These are phyloP conservation scores for Micromussa lordhowensis DNA, from an alignment of 92 coral and sea anemone genomes.

Conservation along the genomic window DNA sequence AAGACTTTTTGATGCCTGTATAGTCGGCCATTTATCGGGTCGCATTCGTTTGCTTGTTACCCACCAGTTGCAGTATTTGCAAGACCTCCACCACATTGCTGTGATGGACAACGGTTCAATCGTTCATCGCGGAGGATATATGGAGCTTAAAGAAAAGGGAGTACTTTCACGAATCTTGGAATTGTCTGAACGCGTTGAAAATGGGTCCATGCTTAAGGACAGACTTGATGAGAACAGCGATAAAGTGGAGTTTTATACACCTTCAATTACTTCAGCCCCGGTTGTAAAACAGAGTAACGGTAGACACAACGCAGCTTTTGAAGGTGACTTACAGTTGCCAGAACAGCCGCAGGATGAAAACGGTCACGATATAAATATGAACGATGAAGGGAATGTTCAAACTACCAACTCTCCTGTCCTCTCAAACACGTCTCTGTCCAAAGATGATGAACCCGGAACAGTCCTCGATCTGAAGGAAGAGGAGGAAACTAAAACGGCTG, in stretches of 20 bases:
- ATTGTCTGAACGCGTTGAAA: not conserved
- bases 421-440: not conserved
- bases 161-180: not conserved
- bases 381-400: not conserved
- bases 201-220: not conserved
- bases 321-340: not conserved
- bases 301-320: not conserved
- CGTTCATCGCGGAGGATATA: not conserved
- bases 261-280: not conserved
- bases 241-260: not conserved
- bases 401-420: not conserved
- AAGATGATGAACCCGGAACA: not conserved
- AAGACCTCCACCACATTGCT: not conserved
- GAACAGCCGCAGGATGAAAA: not conserved
- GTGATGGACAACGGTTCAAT: slow-evolving; percentile 9
- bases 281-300: not conserved
- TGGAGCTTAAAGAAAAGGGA: not conserved
- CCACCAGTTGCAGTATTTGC: slow-evolving; percentile 8
- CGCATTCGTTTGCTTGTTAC: not conserved
- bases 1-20: not conserved
- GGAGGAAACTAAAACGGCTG: slow-evolving; percentile 3
- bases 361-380: not conserved
- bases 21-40: slow-evolving; percentile 2
- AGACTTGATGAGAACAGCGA: not conserved
- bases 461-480: not conserved